A percentile compares a stretch with the other conserved stretches of the same genome.
Conservation (phyloP, 1,140 invertebrate species). For the Acromyrmex echinatior region DNA sequence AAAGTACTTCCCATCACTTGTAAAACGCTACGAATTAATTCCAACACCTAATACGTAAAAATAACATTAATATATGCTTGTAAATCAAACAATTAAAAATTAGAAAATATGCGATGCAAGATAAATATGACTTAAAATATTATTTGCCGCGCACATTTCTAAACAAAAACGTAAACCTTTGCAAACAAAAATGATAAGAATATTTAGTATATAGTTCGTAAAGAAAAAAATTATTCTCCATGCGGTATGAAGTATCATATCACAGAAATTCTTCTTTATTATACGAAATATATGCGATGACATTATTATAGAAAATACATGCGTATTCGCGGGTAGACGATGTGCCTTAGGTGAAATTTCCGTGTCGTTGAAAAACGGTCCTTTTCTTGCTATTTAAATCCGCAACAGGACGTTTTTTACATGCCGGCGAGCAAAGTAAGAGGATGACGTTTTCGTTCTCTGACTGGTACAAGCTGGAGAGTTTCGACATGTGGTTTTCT, state of each 20-base stretch:
- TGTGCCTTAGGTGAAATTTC: constrained; percentile 24
- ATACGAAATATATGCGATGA: neutral
- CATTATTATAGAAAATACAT: neutral
- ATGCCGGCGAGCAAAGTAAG: constrained; percentile 34
- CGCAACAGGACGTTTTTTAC: constrained; percentile 46
- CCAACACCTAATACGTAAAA: too few species aligned
- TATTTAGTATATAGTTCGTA: too few species aligned
- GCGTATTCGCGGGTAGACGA: neutral
- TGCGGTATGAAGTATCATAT: too few species aligned
- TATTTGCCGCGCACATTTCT: neutral
- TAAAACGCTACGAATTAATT: too few species aligned
- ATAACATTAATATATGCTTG: neutral
- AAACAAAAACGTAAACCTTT: too few species aligned
- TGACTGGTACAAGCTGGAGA: neutral
- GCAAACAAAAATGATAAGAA: too few species aligned
- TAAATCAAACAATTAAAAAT: neutral
- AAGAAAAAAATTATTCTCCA: too few species aligned
- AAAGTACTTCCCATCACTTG: too few species aligned
- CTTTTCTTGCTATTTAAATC: constrained; percentile 30
- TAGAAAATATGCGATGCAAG: neutral
- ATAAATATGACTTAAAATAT: neutral
- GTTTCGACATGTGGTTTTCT: constrained; percentile 46
- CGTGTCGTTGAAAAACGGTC: constrained; percentile 12
- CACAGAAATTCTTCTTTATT: neutral
- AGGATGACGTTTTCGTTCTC: constrained; percentile 40